Base-by-base conservation (phyloP, 1,140 invertebrate genomes). In the Zaprionus vittiger region DNA sequence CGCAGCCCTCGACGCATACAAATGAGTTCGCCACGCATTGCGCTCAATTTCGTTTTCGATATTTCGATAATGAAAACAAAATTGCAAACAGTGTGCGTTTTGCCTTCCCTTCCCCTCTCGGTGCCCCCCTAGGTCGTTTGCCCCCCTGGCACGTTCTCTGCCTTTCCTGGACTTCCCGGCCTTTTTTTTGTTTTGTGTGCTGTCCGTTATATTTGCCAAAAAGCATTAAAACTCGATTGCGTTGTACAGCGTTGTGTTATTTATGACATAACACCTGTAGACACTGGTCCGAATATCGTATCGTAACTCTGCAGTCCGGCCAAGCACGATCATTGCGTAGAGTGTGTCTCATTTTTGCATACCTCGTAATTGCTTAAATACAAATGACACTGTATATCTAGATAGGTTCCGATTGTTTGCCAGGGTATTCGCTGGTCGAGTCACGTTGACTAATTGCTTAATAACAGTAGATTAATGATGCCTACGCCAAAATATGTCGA, bases 51-150 rank as follows among this genome's bases (percentile, higher is more conserved):
- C 73, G 70, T 60, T 79, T 85, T 85, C 76, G 77, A 83, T 81
- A 65, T 80, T 71, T 63, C 78, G 72, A 70, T 84, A 77, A 77
- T 80, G 85, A 90, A 90, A 90, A 91, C 71, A 82, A 85, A 82
- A 82, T 74, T 68, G 85, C 78, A 75, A 72, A 83, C 54, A 73
- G 47, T 57, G 44, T 26, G 3, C 28, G 28, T 31, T 31, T 9
- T 9, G 1, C 3, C 31, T 7, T 6, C 6, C n/a, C 38, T 28
- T 4, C 38, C 31, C 37, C 2, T 11, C n/a, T 38, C 11, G 52
- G 7, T 20, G 5, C 14, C 28, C 6, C 26, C 26, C 31, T 38
- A 24, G 38, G 28, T 26, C 41, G 17, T 66, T 56, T 74, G 28
- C 47, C 60, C 20, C 14, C 38, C 54, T 22, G 62, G 64, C 76